Base-by-base conservation (phyloP, 2,113 vertebrate genomes). In the Apeltes quadracus region DNA sequence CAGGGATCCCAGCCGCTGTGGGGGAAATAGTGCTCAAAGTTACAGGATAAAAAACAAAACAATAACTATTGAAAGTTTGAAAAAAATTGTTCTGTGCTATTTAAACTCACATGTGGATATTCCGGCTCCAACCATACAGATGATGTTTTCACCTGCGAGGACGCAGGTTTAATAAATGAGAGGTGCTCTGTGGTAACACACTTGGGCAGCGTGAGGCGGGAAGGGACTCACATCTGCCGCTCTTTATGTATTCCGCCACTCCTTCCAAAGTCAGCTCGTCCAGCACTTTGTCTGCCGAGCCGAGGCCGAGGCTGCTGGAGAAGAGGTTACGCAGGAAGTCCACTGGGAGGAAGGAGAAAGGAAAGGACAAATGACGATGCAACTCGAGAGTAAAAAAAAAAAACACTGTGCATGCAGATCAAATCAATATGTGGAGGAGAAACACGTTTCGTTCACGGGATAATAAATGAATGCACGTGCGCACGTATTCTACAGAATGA, bases 91-190 rank as follows among this genome's bases (percentile, higher is more conserved):
- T 50, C 15, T 16, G 32, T 55, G 5, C 25, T 63, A 29, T n/a
- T 64, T 51, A 46, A 61, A 89, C 90, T 89, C 82, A 97, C 95
- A 94, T 0, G 96, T 97, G 20, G 96, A 96, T 89, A 96, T 96
- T 54, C 96, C 96, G 0, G 96, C 96, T 67, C 96, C 96, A 50
- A 96, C 97, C 95, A 98, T 94, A 84, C 96, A 98, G 79, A 97
- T 85, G n/a, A 98, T 83, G 57, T 93, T 96, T 85, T 94, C 95
- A 87, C 96, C 97, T 97, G 84, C 34, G 39, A 32, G 73, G 29
- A 69, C 0, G 34, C 48, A 89, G 46, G 32, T 64, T 36, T 27
- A 61, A 67, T 61, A 34, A 53, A 59, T 65, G 38, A 29, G 11
- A 67, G 36, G 11, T 20, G 25, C 53, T 55, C 39, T 56, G 48